phyloP scores from a whole-genome alignment of 2,113 vertebrate genomes.

The Salminus brasiliensis region DNA sequence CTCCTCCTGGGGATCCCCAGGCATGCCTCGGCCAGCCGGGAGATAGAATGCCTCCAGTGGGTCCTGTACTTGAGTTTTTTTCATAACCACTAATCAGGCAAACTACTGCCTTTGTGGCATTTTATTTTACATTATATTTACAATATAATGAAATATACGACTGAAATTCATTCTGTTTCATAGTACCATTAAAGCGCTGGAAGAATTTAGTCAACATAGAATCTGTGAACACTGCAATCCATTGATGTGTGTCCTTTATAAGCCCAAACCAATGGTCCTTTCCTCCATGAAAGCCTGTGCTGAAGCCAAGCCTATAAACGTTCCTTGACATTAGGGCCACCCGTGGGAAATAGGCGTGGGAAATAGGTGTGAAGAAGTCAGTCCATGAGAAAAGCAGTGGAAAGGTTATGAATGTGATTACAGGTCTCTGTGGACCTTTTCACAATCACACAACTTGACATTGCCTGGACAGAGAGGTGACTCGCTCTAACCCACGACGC shows the following conservation, averaged over 20 bases:
- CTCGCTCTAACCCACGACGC: neutral
- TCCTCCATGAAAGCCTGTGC: neutral
- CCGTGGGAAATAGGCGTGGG: slow-evolving; percentile 56
- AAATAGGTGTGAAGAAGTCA: slow-evolving; percentile 41
- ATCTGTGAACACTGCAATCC: neutral
- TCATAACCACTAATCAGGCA: too few relatives aligned
- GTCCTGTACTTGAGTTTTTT: too few relatives aligned
- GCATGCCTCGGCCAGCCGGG: too few relatives aligned
- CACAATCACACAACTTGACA: slow-evolving; percentile 54
- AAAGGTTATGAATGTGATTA: slow-evolving; percentile 72
- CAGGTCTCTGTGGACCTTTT: slow-evolving; percentile 55
- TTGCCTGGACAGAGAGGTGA: slow-evolving; percentile 47
- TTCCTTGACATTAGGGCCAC: neutral
- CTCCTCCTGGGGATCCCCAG: too few relatives aligned
- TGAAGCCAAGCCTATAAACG: neutral
- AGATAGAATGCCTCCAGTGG: too few relatives aligned
- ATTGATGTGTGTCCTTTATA: neutral
- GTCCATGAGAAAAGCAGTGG: slow-evolving; percentile 23
- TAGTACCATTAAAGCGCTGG: neutral
- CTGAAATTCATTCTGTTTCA: neutral
- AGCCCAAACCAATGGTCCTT: neutral
- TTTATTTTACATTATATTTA: too few relatives aligned
- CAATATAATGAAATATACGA: neutral
- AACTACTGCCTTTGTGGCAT: too few relatives aligned
- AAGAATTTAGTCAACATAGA: neutral